Evolutionary conservation across 2,113 vertebrate genomes (phyloP), one percentile per base, ranked within the genome.

Genomic region (Sylvietta virens): DNA sequence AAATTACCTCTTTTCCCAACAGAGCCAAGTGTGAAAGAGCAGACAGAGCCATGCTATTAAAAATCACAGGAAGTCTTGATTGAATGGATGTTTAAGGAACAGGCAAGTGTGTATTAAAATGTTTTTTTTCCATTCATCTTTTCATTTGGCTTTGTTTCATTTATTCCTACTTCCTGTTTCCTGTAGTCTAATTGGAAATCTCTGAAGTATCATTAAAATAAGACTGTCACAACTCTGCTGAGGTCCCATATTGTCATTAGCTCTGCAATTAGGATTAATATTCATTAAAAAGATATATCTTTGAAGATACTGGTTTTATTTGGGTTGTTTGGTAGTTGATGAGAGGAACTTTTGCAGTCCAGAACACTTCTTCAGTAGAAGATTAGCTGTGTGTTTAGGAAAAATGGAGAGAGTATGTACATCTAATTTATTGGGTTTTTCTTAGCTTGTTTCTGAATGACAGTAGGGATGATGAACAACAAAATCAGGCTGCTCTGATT

Each of bases 171-270:
- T 61, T 90, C 92, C 88, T 91, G 82, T 70, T 96, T 96, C 94
- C 94, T 93, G 56, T 51, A 67, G 74, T 90, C 81, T 81, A 45
- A 81, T 85, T 62, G 90, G 88, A 95, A 95, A 92, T 93, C 83
- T 92, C 93, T 71, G 39, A 66, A 64, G 84, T 89, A 16, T 71
- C 67, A 86, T 89, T 91, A 95, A 93, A 94, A 61, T 53, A 64
- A 74, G 20, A 31, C 31, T 64, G 67, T 90, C 71, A 31, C 37
- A 44, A 40, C 33, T 94, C 58, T 74, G 56, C 42, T 28, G 33
- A n/a, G 21, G 33, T 73, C 57, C 39, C 61, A 35, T 13, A 54
- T 40, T 81, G 88, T 35, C n/a, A 18, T 56, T 60, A 73, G 13
- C 58, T 17, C 81, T 78, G 42, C 51, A 82, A 53, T 35, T 65